Percentiles rank a stretch among this genome's conserved stretches.
phyloP scores from a whole-genome alignment of 37 sponge, comb jelly and placozoan species.

The Theonella swinhoei region DNA sequence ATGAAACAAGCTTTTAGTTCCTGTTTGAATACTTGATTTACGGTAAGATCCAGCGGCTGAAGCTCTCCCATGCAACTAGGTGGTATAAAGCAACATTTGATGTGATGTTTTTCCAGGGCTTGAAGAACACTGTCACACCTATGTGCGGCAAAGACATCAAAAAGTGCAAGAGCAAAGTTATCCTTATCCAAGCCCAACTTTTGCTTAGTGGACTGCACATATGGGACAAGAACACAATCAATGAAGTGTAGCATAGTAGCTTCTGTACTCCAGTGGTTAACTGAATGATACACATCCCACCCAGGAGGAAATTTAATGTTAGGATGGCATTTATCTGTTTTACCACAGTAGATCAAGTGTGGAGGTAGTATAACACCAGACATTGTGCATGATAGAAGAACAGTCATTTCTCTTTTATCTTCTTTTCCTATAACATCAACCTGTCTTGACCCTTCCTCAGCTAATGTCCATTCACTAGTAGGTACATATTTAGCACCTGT shows the following conservation, averaged over 20 bases:
- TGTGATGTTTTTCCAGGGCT: not conserved
- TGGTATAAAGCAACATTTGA: slow-evolving; percentile 26
- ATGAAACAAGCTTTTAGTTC: no score
- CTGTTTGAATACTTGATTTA: slow-evolving; percentile 15
- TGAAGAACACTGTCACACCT: not conserved
- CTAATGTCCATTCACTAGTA: slow-evolving; percentile 30
- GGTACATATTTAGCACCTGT: slow-evolving; percentile 10
- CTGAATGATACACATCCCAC: no score
- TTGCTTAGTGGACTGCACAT: not conserved
- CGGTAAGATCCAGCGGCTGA: no score
- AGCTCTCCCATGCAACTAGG: slow-evolving; percentile 53
- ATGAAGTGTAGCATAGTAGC: slow-evolving; percentile 32
- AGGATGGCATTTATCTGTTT: not conserved
- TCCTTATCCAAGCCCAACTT: slow-evolving; percentile 2
- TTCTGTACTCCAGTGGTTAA: no score
- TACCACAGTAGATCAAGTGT: not conserved
- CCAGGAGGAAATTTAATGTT: no score
- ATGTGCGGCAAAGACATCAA: slow-evolving; percentile 44
- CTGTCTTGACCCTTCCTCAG: slow-evolving; percentile 28
- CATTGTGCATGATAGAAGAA: no score
- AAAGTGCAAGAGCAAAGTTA: slow-evolving; percentile 25
- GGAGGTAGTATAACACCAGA: not conserved
- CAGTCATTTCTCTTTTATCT: slow-evolving; percentile 38
- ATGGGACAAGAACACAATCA: slow-evolving; percentile 7
- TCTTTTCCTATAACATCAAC: slow-evolving; percentile 29